phyloP scores from a whole-genome alignment of 2,113 vertebrate genomes.

The Baryphthengus martii region DNA sequence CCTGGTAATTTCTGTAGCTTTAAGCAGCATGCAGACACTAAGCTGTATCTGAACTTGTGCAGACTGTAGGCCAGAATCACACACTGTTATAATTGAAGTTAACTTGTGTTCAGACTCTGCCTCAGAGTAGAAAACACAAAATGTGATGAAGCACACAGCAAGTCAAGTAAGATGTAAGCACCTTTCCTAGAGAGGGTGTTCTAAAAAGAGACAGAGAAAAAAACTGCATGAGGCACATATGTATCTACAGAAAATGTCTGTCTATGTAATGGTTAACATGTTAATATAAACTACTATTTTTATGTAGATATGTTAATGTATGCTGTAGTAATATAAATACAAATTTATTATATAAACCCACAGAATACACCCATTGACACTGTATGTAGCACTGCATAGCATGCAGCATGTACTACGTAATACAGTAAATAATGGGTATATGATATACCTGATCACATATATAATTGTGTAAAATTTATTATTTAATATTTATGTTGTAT shows the following conservation, averaged over 20 bases:
- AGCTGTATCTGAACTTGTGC: not conserved
- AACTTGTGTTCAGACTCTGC: not conserved
- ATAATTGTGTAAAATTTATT: not conserved
- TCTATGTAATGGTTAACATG: not conserved
- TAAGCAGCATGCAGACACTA: not conserved
- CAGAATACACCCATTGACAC: not conserved
- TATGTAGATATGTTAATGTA: not conserved
- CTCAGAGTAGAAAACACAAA: not conserved
- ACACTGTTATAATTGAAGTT: not conserved
- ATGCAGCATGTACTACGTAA: not conserved
- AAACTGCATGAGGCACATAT: not conserved
- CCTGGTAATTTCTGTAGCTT: not conserved
- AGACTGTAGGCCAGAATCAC: not conserved
- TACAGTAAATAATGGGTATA: not conserved
- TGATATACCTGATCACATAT: not conserved
- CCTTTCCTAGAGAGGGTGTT: not conserved
- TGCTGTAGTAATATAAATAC: not conserved
- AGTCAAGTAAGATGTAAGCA: not conserved
- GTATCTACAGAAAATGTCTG: not conserved
- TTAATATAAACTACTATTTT: not conserved
- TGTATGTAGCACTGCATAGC: not conserved
- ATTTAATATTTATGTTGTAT: not conserved
- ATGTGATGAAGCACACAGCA: not conserved
- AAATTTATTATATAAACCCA: not conserved
- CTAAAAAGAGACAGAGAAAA: not conserved